A percentile compares a stretch with the other conserved stretches of the same genome.
phyloP scores from a whole-genome alignment of 2,888 invertebrate genomes.

The Glaucopsyche alexis region DNA sequence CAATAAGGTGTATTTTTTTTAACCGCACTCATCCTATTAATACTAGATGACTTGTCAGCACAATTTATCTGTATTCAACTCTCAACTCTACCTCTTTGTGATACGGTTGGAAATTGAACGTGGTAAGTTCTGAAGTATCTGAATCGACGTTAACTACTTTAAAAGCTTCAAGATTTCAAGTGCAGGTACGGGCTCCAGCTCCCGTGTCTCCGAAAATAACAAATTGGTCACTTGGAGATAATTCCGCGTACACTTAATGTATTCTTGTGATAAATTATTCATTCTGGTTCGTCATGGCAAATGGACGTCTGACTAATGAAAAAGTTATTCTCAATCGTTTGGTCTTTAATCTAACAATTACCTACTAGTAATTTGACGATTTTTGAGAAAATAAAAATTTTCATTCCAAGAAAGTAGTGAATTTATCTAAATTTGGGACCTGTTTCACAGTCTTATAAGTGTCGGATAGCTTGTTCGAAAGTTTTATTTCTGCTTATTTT shows the following conservation, averaged over 20 bases:
- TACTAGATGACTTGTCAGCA: slow-evolving; percentile 63
- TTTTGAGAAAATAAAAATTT: too few relatives aligned
- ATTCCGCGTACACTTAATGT: slow-evolving; percentile 42
- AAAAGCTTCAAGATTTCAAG: slow-evolving; percentile 72
- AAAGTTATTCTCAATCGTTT: too few relatives aligned
- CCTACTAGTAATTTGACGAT: too few relatives aligned
- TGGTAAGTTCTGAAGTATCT: slow-evolving; percentile 57
- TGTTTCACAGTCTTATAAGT: too few relatives aligned
- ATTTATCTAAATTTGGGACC: too few relatives aligned
- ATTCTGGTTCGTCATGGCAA: neutral
- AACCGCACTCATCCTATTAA: slow-evolving; percentile 45
- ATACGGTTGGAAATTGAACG: slow-evolving; percentile 46
- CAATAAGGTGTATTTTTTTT: slow-evolving; percentile 46
- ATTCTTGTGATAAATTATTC: slow-evolving; percentile 30
- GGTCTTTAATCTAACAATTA: too few relatives aligned
- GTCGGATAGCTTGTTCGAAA: too few relatives aligned
- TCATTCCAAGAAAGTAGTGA: too few relatives aligned
- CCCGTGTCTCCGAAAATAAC: slow-evolving; percentile 78
- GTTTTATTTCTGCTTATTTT: too few relatives aligned
- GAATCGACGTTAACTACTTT: slow-evolving; percentile 66
- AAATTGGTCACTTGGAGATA: slow-evolving; percentile 72
- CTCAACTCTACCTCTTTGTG: slow-evolving; percentile 28
- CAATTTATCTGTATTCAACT: slow-evolving; percentile 42
- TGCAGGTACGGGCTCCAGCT: slow-evolving; percentile 68
- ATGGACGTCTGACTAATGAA: neutral